Percentiles rank a stretch among this genome's conserved stretches.
Conservation (phyloP, 2,113 vertebrate genomes). For the Lagenorhynchus albirostris region DNA sequence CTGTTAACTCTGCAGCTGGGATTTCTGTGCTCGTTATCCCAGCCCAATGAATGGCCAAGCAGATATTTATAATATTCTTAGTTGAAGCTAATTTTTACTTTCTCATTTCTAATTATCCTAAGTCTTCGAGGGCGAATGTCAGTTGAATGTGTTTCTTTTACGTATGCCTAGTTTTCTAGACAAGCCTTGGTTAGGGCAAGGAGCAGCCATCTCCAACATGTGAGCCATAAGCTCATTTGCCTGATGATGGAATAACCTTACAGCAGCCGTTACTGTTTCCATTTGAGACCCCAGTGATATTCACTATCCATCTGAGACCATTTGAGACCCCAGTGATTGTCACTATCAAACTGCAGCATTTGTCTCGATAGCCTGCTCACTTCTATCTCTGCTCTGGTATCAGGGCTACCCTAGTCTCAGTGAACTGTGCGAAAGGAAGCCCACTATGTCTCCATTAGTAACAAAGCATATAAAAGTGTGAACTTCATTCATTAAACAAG, state of each 20-base stretch:
- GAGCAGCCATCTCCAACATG: neutral
- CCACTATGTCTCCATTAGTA: neutral
- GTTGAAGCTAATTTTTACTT: neutral
- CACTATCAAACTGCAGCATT: neutral
- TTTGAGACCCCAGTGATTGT: neutral
- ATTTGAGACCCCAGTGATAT: neutral
- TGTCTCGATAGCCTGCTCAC: neutral
- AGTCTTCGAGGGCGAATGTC: neutral
- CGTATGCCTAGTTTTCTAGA: neutral
- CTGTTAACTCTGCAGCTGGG: neutral
- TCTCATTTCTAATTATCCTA: neutral
- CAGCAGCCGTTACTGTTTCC: neutral
- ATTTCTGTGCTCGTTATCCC: conserved; percentile 7
- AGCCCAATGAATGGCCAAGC: neutral
- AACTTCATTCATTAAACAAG: conserved; percentile 2
- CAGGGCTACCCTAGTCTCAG: neutral
- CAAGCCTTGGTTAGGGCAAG: neutral
- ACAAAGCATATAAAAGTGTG: neutral
- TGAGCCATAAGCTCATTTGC: neutral
- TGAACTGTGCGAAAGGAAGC: neutral
- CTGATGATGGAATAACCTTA: neutral
- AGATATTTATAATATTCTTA: neutral
- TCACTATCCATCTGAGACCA: neutral
- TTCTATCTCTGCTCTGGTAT: neutral
- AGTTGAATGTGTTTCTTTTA: neutral